These are phyloP conservation scores for Trachemys scripta DNA, from an alignment of 2,113 vertebrate genomes.

Conservation along the genomic window DNA sequence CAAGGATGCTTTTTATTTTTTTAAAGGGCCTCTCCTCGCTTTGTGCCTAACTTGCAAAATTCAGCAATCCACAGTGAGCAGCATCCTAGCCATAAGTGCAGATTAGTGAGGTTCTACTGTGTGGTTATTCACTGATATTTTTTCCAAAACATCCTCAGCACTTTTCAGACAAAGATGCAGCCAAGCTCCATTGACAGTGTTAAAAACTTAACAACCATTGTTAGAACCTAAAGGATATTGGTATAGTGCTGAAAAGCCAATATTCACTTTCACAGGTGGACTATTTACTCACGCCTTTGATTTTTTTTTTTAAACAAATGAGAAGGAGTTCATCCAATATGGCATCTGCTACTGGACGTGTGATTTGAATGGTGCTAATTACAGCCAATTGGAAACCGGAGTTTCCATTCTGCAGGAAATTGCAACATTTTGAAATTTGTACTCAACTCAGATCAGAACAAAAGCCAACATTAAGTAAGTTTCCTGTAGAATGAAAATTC, in stretches of 20 bases:
- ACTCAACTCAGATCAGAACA: neutral
- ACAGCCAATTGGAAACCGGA: neutral
- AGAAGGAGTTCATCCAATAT: neutral
- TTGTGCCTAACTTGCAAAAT: neutral
- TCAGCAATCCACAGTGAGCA: neutral
- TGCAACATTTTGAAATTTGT: neutral
- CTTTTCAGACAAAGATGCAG: neutral
- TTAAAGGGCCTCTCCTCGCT: neutral
- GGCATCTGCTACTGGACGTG: neutral
- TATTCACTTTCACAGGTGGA: neutral
- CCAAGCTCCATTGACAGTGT: neutral
- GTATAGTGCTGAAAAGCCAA: neutral
- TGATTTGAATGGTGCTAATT: neutral
- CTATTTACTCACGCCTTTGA: neutral
- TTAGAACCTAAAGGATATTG: neutral
- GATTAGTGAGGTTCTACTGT: neutral
- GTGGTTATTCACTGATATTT: neutral
- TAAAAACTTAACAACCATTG: neutral
- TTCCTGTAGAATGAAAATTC: neutral
- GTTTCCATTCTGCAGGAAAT: neutral
- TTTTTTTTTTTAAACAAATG: neutral
- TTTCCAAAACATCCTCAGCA: neutral
- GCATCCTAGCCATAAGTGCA: fast-evolving
- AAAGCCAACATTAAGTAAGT: neutral
- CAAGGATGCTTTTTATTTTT: neutral